Conservation (phyloP, 2,797 vertebrate genomes). For the Hybognathus amarus region DNA sequence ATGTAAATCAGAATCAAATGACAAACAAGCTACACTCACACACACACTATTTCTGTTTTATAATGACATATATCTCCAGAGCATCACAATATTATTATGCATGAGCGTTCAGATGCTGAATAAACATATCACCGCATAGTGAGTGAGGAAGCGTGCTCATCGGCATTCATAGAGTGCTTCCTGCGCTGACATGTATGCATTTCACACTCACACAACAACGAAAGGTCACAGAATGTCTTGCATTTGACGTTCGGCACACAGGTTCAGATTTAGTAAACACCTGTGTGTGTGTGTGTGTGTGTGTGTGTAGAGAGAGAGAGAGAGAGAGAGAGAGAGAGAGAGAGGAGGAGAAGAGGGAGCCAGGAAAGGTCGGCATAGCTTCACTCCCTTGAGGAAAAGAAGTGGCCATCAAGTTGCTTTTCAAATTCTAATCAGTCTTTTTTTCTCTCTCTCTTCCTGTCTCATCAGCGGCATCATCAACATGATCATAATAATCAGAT, state of each 20-base stretch:
- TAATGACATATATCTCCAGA: constrained; percentile 48
- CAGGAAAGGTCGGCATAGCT: constrained; percentile 48
- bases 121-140: constrained; percentile 2
- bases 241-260: constrained; percentile 38
- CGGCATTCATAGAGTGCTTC: constrained; percentile 49
- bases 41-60: constrained; percentile 16
- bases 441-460: constrained; percentile 44
- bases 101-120: constrained; percentile 29
- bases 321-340: not conserved
- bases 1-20: constrained; percentile 35
- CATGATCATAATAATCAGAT: constrained; percentile 62
- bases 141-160: constrained; percentile 20
- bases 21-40: constrained; percentile 32
- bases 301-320: not conserved
- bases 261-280: constrained; percentile 50
- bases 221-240: constrained; percentile 56
- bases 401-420: constrained; percentile 53
- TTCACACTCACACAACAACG: constrained; percentile 42
- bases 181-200: constrained; percentile 43
- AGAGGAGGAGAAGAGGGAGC: not conserved
- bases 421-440: constrained; percentile 59
- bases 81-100: constrained; percentile 35
- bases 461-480: constrained; percentile 51
- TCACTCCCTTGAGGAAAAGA: constrained; percentile 53
- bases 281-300: constrained; percentile 44